Percentiles rank a stretch among this genome's conserved stretches.
phyloP scores from a whole-genome alignment of 1,140 invertebrate genomes.

The Trialeurodes vaporariorum region DNA sequence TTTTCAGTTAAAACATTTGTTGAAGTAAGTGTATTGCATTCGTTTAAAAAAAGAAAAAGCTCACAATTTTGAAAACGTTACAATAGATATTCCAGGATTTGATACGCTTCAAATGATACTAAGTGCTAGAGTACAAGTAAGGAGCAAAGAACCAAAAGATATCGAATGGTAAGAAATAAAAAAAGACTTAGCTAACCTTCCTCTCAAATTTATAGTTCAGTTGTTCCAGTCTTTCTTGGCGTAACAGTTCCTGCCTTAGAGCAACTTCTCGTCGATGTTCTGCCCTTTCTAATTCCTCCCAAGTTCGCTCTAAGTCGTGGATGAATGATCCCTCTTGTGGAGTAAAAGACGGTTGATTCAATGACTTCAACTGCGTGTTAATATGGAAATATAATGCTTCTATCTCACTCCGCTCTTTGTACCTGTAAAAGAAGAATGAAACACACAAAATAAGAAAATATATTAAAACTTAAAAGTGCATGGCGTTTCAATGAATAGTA shows the following conservation, averaged over 20 bases:
- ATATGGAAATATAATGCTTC: conserved; percentile 95
- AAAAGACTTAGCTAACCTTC: too few species aligned
- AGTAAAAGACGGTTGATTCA: conserved; percentile 77
- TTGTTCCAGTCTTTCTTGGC: conserved; percentile 89
- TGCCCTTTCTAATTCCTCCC: conserved; percentile 84
- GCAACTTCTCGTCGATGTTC: conserved; percentile 91
- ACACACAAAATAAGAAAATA: background rate
- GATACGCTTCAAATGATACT: too few species aligned
- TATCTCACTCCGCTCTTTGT: conserved; percentile 92
- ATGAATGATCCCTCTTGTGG: conserved; percentile 85
- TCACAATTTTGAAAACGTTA: too few species aligned
- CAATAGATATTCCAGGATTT: too few species aligned
- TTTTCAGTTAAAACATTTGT: too few species aligned
- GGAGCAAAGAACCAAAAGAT: too few species aligned
- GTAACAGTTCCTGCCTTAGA: conserved; percentile 75
- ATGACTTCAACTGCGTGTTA: conserved; percentile 87
- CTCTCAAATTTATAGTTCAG: conserved; percentile 92
- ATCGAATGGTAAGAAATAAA: too few species aligned
- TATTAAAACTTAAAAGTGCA: background rate
- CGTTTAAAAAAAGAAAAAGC: too few species aligned
- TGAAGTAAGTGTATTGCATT: too few species aligned
- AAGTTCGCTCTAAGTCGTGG: conserved; percentile 85
- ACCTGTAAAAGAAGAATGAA: conserved; percentile 41
- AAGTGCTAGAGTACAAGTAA: too few species aligned
- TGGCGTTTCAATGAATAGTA: background rate